Base-by-base conservation (phyloP, 2,888 invertebrate genomes). In the Nymphalis polychloros region DNA sequence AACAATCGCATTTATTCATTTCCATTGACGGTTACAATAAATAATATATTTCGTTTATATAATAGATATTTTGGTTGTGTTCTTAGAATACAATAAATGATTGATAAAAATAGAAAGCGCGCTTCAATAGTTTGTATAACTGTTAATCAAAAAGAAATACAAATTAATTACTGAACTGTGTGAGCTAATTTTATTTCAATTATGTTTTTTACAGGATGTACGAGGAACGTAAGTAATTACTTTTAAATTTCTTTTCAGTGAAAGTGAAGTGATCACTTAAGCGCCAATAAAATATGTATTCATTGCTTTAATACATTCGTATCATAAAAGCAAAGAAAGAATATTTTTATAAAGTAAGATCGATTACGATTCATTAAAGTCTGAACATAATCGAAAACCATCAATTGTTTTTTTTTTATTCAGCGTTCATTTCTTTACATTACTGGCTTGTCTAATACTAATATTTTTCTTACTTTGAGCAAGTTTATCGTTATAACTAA, bases 191-290 rank as follows among this genome's bases (percentile, higher is more conserved):
- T 83, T 82, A 80, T 84, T 86, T 84, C 83, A 83, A 84, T 87
- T 86, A 83, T 69, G 72, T 55, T 55, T 86, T 85, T 87, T 76
- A 81, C 84, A 86, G 87, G 88, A 88, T 85, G 82, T 84, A 31
- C 73, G 81, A 77, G 75, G 79, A 78, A 78, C 78, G 72, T 63
- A 69, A 67, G 79, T 84, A 85, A 84, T 84, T 79, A 84, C 79
- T 84, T 84, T 82, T 81, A 75, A 78, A 79, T 81, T 82, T 83
- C 81, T 78, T 81, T 79, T 76, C 73, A 83, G 87, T 84, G 88
- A 88, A 87, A 88, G 88, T 79, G 76, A 76, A 55, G 17, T 55
- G 16, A 55, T 17, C 31, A 17, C 31, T 55, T 31, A 73, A 64
- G 48, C 57, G 60, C 16, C 57, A 52, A 64, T 62, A 66, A 66